Percentiles rank a stretch among this genome's conserved stretches.
These are phyloP conservation scores for Taenioides sp. DNA, from an alignment of 2,797 vertebrate species.

Conservation along the genomic window DNA sequence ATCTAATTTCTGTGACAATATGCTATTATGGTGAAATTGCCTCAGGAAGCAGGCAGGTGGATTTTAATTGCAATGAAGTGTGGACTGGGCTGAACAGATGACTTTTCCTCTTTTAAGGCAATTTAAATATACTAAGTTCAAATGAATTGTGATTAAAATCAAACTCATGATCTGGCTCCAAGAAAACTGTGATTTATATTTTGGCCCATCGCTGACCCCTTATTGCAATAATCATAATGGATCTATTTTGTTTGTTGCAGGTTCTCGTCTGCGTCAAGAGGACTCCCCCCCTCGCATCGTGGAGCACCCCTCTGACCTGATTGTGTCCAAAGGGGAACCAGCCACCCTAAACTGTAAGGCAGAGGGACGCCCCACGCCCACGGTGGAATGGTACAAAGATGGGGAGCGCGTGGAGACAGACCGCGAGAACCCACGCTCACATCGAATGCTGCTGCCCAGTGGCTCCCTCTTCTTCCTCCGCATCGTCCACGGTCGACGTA, in stretches of 20 bases:
- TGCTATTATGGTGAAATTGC: too few species aligned
- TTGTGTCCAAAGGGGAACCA: constrained; percentile 93
- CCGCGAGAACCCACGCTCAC: constrained; percentile 90
- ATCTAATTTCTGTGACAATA: too few species aligned
- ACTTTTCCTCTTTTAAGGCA: too few species aligned
- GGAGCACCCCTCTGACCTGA: constrained; percentile 93
- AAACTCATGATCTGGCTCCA: not conserved
- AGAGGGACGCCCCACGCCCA: constrained; percentile 87
- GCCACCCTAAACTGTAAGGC: constrained; percentile 95
- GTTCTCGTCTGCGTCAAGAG: constrained; percentile 94
- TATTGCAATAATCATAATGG: too few species aligned
- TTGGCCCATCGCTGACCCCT: too few species aligned
- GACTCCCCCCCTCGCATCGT: constrained; percentile 93
- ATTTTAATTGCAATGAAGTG: too few species aligned
- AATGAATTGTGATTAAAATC: too few species aligned
- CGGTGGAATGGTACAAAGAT: constrained; percentile 94
- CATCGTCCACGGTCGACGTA: constrained; percentile 89
- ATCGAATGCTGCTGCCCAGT: constrained; percentile 91
- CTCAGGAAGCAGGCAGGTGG: too few species aligned
- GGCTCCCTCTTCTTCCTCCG: constrained; percentile 94
- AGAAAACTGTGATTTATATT: not conserved
- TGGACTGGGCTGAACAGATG: too few species aligned
- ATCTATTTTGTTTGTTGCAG: constrained; percentile 56
- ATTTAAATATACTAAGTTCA: too few species aligned
- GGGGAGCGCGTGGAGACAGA: constrained; percentile 92